These are phyloP conservation scores for Champsocephalus gunnari DNA, from an alignment of 2,797 vertebrate species.

Conservation along the genomic window DNA sequence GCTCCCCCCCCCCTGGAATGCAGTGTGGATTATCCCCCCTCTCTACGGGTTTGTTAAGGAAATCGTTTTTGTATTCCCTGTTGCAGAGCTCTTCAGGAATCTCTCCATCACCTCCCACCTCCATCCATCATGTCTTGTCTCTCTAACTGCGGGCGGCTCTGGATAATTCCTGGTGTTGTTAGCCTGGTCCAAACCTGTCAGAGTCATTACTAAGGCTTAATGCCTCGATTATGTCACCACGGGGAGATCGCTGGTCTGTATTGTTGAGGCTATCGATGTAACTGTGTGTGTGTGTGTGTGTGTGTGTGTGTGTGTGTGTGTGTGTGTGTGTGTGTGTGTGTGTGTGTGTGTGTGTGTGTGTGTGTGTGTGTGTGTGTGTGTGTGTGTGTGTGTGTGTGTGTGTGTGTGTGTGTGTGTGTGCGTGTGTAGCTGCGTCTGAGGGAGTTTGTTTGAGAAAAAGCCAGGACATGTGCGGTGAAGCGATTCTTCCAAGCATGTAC, in stretches of 20 bases:
- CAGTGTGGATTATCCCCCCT: no score
- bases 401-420: background rate
- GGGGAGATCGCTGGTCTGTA: background rate
- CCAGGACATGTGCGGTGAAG: no score
- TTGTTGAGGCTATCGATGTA: background rate
- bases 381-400: conserved; percentile 1
- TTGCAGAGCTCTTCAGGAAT: background rate
- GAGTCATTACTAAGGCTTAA: conserved; percentile 5
- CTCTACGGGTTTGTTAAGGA: no score
- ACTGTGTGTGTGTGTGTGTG: conserved; percentile 1
- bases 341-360: background rate
- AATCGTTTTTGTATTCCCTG: conserved; percentile 5
- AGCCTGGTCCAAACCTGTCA: conserved; percentile 2
- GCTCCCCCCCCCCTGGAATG: no score
- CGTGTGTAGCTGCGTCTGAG: no score
- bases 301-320: background rate
- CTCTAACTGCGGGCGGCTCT: background rate
- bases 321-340: conserved; percentile 5
- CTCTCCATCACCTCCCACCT: conserved; percentile 13
- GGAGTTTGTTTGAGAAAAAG: background rate
- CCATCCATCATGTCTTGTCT: conserved; percentile 5
- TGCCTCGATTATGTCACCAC: conserved; percentile 44
- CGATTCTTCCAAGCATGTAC: background rate
- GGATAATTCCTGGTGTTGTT: conserved; percentile 16
- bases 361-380: conserved; percentile 5